These are phyloP conservation scores for human (Homo sapiens) DNA, from an alignment of 2,113 vertebrate species.

Conservation along the genomic window DNA sequence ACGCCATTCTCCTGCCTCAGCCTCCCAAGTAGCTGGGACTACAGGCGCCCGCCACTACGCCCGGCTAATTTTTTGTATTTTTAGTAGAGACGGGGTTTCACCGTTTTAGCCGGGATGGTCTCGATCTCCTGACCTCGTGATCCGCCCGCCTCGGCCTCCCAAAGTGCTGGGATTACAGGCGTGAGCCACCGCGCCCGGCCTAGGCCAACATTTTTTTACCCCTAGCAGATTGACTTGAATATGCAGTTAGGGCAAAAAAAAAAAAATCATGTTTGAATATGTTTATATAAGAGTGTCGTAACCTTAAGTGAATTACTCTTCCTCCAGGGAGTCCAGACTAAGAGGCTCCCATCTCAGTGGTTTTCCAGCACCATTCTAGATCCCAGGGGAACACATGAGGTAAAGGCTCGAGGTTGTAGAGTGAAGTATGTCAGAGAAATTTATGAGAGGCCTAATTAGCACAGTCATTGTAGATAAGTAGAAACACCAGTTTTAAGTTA, in stretches of 20 bases:
- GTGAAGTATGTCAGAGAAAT: background rate
- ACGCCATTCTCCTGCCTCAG: too few species aligned
- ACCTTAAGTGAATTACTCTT: background rate
- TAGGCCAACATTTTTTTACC: background rate
- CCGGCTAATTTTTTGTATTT: too few species aligned
- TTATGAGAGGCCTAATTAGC: background rate
- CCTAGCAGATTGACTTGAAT: background rate
- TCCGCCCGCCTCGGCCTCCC: too few species aligned
- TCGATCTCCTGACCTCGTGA: too few species aligned
- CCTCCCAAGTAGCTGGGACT: too few species aligned
- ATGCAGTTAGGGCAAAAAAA: background rate
- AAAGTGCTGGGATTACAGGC: too few species aligned
- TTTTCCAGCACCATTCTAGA: background rate
- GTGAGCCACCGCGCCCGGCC: too few species aligned
- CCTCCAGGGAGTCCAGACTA: background rate
- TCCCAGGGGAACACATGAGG: background rate
- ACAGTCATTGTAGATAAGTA: background rate
- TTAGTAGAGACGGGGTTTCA: too few species aligned
- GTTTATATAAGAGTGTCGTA: background rate
- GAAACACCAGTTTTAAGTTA: background rate
- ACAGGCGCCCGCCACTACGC: too few species aligned
- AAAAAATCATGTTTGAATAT: background rate
- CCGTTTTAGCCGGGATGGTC: too few species aligned
- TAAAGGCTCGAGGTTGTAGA: background rate
- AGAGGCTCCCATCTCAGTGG: background rate